These are phyloP conservation scores for Watsonalla binaria DNA, from an alignment of 2,888 invertebrate species.

Conservation along the genomic window DNA sequence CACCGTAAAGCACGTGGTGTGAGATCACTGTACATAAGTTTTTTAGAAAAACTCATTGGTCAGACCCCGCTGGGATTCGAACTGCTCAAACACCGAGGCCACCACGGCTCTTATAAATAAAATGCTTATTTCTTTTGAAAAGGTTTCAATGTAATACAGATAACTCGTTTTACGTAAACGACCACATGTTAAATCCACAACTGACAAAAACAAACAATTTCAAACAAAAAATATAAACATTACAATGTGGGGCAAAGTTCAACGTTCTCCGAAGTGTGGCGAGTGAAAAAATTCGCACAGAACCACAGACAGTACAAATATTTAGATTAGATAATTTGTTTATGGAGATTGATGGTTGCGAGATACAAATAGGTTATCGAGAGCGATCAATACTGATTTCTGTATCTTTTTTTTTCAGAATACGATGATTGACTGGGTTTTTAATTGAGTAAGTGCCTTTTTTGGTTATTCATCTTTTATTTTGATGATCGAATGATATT, in stretches of 20 bases:
- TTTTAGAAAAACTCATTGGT: too few relatives aligned
- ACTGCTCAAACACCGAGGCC: too few relatives aligned
- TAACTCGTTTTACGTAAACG: neutral
- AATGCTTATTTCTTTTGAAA: too few relatives aligned
- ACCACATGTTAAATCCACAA: neutral
- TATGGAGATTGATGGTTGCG: constrained; percentile 3
- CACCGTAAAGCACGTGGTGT: too few relatives aligned
- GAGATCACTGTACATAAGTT: too few relatives aligned
- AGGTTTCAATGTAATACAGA: neutral
- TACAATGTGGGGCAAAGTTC: neutral
- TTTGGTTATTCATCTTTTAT: too few relatives aligned
- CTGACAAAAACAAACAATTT: neutral
- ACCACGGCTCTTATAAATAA: too few relatives aligned
- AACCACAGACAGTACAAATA: constrained; percentile 6
- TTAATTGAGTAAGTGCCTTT: too few relatives aligned
- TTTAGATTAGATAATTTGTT: constrained; percentile 14
- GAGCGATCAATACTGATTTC: neutral
- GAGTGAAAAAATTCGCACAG: constrained; percentile 1
- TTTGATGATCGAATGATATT: too few relatives aligned
- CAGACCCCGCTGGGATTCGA: too few relatives aligned
- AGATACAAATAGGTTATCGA: neutral
- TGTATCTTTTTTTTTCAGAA: neutral
- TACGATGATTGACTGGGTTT: neutral
- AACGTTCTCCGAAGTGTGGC: neutral
- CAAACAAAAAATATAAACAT: neutral